Evolutionary conservation across 1,140 invertebrate species (phyloP).

Genomic region (Hormaphis cornu): DNA sequence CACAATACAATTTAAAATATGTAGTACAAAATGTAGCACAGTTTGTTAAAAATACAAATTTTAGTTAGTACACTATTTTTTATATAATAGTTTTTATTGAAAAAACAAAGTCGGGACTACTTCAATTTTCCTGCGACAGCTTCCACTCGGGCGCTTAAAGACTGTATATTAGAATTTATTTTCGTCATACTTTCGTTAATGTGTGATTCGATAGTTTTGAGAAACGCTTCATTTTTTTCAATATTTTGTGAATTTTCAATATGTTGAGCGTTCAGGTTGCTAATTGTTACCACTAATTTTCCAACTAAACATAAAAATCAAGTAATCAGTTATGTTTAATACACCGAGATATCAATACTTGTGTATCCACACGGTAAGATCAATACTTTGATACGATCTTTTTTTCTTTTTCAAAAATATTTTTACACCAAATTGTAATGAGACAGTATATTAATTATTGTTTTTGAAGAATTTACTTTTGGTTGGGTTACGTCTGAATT

Average conservation of each 20-base stretch:
- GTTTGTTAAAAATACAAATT: too few relatives aligned
- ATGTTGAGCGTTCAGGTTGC: conserved; percentile 72
- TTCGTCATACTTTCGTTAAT: conserved; percentile 43
- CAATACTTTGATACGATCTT: too few relatives aligned
- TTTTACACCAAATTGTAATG: too few relatives aligned
- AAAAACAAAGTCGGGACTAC: neutral
- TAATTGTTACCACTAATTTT: conserved; percentile 73
- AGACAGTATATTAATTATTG: too few relatives aligned
- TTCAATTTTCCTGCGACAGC: conserved; percentile 8
- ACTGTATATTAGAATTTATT: conserved; percentile 35
- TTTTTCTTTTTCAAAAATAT: too few relatives aligned
- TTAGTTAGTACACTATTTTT: too few relatives aligned
- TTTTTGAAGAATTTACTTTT: too few relatives aligned
- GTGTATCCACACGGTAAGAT: too few relatives aligned
- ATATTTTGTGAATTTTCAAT: conserved; percentile 60
- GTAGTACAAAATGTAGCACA: too few relatives aligned
- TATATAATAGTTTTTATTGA: neutral
- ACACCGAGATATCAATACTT: too few relatives aligned
- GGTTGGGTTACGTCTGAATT: too few relatives aligned
- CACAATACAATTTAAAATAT: too few relatives aligned
- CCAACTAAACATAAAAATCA: conserved; percentile 50
- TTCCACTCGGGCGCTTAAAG: conserved; percentile 31
- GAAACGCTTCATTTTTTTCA: conserved; percentile 63
- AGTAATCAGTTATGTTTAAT: neutral
- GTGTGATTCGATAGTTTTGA: conserved; percentile 70